Conservation (phyloP, 2,113 vertebrate species). For the Micronycteris hirsuta region DNA sequence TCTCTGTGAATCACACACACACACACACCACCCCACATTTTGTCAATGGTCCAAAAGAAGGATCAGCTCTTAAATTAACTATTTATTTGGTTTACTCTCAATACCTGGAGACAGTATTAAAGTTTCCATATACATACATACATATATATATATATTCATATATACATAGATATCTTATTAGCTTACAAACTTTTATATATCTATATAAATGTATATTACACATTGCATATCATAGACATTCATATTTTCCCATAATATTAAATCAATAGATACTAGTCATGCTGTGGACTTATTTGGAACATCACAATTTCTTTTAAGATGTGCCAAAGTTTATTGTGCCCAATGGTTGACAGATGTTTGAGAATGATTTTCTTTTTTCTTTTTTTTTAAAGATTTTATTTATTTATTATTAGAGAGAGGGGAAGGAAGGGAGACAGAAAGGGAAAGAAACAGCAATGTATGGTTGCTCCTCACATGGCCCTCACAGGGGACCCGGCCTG, state of each 20-base stretch:
- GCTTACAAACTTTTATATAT: neutral
- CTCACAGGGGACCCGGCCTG: too few species aligned
- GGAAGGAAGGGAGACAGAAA: too few species aligned
- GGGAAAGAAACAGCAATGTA: too few species aligned
- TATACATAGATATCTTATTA: neutral
- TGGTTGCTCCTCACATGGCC: too few species aligned
- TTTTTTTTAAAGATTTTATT: too few species aligned
- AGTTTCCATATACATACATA: neutral
- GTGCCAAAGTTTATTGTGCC: neutral
- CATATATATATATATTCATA: neutral
- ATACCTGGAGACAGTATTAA: neutral
- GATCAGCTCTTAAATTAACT: neutral
- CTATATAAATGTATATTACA: neutral
- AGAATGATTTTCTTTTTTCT: neutral
- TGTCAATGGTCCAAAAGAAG: neutral
- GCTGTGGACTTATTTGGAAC: neutral
- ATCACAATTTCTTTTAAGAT: neutral
- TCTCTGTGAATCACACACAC: neutral
- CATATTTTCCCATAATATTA: neutral
- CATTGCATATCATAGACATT: neutral
- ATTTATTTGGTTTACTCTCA: neutral
- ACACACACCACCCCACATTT: neutral
- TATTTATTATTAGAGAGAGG: too few species aligned
- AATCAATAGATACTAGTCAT: neutral
- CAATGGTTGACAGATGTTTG: neutral